Percentiles rank a stretch among this genome's conserved stretches.
These are phyloP conservation scores for Crotalus viridis DNA, from an alignment of 2,113 vertebrate genomes.

Conservation along the genomic window DNA sequence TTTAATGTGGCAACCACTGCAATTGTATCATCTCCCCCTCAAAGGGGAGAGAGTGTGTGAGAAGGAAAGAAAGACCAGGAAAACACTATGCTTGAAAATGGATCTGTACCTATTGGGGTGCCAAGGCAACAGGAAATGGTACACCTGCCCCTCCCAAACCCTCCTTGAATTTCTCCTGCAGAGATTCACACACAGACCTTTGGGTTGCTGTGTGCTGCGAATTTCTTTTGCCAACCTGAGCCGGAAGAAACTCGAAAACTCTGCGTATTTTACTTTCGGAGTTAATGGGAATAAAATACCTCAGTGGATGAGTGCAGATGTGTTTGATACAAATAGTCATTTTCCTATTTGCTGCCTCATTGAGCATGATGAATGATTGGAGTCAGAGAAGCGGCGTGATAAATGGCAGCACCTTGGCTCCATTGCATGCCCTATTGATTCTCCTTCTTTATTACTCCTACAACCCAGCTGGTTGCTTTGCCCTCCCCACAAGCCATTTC, in stretches of 20 bases:
- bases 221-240: slow-evolving; percentile 86
- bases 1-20: slow-evolving; percentile 24
- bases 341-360: slow-evolving; percentile 99
- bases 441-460: slow-evolving; percentile 99
- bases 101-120: slow-evolving; percentile 49
- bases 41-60: slow-evolving; percentile 16
- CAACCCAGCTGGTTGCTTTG: slow-evolving; percentile 99
- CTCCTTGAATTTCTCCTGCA: slow-evolving; percentile 61
- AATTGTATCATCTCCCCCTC: slow-evolving; percentile 21
- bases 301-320: slow-evolving; percentile 99
- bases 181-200: slow-evolving; percentile 77
- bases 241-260: slow-evolving; percentile 92
- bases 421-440: slow-evolving; percentile 99
- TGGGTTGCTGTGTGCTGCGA: slow-evolving; percentile 79
- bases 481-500: slow-evolving; percentile 90
- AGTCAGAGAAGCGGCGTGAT: slow-evolving; percentile 99
- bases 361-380: slow-evolving; percentile 99
- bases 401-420: slow-evolving; percentile 99
- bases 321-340: slow-evolving; percentile 99
- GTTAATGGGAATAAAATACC: slow-evolving; percentile 99
- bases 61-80: neutral
- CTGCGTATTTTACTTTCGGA: slow-evolving; percentile 99
- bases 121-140: neutral
- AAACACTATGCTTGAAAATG: slow-evolving; percentile 13
- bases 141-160: slow-evolving; percentile 68